Base-by-base conservation (phyloP, 2,797 vertebrate species). In the Sternotherus odoratus region DNA sequence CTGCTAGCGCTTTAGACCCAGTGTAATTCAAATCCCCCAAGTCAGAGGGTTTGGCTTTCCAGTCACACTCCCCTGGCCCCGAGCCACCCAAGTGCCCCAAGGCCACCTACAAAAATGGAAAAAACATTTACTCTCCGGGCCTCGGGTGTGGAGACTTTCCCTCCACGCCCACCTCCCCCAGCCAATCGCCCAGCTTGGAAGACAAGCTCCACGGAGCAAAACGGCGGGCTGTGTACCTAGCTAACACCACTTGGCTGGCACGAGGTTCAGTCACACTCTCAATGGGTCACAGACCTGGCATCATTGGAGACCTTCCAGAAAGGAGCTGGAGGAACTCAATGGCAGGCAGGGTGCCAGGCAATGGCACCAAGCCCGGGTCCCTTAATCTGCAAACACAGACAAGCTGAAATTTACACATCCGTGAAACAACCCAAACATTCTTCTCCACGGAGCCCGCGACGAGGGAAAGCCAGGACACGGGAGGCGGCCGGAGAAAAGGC, bases 181-280 rank as follows among this genome's bases (percentile, higher is more conserved):
- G 83, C 69, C 86, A 66, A 43, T 12, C 51, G 43, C 23, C 12
- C 26, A 28, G 43, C 69, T 48, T 30, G 43, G 54, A 57, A 63
- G 0, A 2, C 39, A 11, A 1, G 3, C 78, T 0, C 0, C 82
- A 39, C 30, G 3, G 0, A 0, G 79, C 51, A 49, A n/a, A 33
- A 23, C 17, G 21, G 75, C 26, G 15, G 16, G 2, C 46, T 12
- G 48, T 48, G 48, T 16, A 24, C 24, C 43, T 39, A 43, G 36
- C 39, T 74, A 74, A 74, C 24, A 12, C 39, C 39, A 28, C 24
- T 17, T 23, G 4, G 63, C 1, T 48, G 51, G n/a, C 66, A 10
- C 8, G 46, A 3, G 30, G 54, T 66, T n/a, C n/a, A n/a, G n/a
- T n/a, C n/a, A n/a, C n/a, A 36, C 46, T n/a, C 19, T 77, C 30